phyloP scores from a whole-genome alignment of 2,797 vertebrate genomes.

The Dryobates pubescens region DNA sequence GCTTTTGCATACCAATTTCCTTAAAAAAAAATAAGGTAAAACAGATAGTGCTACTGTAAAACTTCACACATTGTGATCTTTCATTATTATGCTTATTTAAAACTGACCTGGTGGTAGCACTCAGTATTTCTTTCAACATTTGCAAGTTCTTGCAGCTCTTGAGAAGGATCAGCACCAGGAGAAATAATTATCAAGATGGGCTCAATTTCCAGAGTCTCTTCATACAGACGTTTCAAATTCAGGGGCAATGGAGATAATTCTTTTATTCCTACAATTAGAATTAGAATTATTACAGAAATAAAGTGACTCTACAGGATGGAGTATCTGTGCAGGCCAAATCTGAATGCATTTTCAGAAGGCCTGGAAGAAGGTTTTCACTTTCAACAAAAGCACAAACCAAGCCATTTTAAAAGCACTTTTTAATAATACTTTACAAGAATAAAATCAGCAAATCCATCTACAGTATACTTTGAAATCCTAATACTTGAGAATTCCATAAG shows the following conservation, averaged over 20 bases:
- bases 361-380: too few relatives aligned
- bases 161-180: conserved; percentile 95
- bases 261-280: conserved; percentile 84
- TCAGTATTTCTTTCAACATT: conserved; percentile 84
- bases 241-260: conserved; percentile 92
- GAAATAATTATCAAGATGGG: conserved; percentile 96
- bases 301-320: neutral
- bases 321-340: neutral
- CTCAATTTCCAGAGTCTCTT: conserved; percentile 90
- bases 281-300: conserved; percentile 38
- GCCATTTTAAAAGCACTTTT: neutral
- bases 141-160: conserved; percentile 94
- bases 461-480: neutral
- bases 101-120: conserved; percentile 90
- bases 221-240: conserved; percentile 90
- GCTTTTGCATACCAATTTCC: neutral
- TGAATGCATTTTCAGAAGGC: too few relatives aligned
- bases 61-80: neutral
- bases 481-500: neutral
- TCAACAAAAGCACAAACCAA: neutral
- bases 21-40: neutral
- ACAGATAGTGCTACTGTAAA: neutral
- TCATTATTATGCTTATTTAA: neutral
- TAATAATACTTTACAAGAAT: neutral
- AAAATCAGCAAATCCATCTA: neutral